These are phyloP conservation scores for Stenodera caucasica DNA, from an alignment of 2,888 invertebrate species.

Conservation along the genomic window DNA sequence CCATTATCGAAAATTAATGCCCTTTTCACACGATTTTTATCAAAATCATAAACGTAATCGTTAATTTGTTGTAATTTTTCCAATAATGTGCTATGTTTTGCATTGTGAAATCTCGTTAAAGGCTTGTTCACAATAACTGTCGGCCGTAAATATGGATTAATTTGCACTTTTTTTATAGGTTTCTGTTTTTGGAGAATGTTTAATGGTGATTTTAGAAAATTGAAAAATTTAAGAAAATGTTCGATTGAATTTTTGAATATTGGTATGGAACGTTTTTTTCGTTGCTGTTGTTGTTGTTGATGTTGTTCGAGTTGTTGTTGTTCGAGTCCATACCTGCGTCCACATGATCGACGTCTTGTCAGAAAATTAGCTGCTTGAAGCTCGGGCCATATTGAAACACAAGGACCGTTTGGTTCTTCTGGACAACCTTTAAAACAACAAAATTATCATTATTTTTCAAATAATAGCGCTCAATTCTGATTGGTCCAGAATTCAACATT, in stretches of 20 bases:
- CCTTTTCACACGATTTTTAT: slow-evolving; percentile 27
- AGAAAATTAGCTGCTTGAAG: background rate
- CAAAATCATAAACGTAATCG: slow-evolving; percentile 23
- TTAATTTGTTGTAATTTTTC: slow-evolving; percentile 39
- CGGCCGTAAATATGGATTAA: background rate
- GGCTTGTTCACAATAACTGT: background rate
- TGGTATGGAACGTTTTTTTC: slow-evolving; percentile 33
- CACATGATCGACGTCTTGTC: background rate
- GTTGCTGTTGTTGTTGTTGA: slow-evolving; percentile 9
- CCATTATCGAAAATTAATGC: slow-evolving; percentile 33
- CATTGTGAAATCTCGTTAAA: background rate
- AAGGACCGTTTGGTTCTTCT: background rate
- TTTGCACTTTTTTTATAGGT: background rate
- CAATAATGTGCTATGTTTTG: slow-evolving; percentile 21
- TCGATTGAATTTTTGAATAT: slow-evolving; percentile 30
- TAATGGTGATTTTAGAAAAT: slow-evolving; percentile 36
- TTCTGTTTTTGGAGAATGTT: background rate
- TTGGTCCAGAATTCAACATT: too few relatives aligned
- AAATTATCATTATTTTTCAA: too few relatives aligned
- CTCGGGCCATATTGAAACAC: background rate
- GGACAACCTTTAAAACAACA: background rate
- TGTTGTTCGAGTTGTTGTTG: background rate
- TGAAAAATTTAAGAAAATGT: slow-evolving; percentile 39
- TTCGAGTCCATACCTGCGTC: slow-evolving; percentile 4
- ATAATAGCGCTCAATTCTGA: too few relatives aligned